Base-by-base conservation (phyloP, 2,888 invertebrate species). In the Sturmia bella region DNA sequence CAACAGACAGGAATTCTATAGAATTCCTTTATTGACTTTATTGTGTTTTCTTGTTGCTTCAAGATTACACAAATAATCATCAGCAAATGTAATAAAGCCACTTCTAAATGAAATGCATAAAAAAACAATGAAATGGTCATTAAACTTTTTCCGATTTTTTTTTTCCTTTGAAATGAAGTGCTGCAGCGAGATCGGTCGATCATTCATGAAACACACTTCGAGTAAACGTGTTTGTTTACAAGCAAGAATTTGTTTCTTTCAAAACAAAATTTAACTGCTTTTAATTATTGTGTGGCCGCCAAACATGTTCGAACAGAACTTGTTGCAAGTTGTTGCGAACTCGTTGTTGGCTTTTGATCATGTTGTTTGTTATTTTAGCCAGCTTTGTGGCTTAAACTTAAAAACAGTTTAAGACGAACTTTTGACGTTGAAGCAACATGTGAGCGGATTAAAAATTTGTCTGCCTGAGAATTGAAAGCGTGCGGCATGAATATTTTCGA, bases 321-420 rank as follows among this genome's bases (percentile, higher is more conserved):
- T 32, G 32, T 7, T 7, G 32, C 32, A 32, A 32, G 32, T 32
- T 32, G 32, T 32, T 32, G 56, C 45, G 3, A 70, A 77, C 77
- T 1, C 52, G 27, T 61, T 68, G 50, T 12, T 45, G 45, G 50
- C 7, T 17, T 15, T 11, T 21, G 19, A 57, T 69, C 32, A n/a
- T 24, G 56, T 3, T 9, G 19, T 52, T 72, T 24, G 75, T 52
- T 15, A 7, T 9, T 69, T 73, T 48, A 56, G 24, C 54, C 56
- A 68, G 68, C 66, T 81, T 61, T 70, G 41, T 50, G 61, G 64
- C 54, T 70, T 72, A 75, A 82, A 76, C 75, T 43, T 24, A 69
- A 74, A 69, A 74, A 78, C 85, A 88, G 89, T 88, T 84, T 83
- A 83, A 86, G 84, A 83, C 86, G 86, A 86, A 84, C 85, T 85